Evolutionary conservation across 2,888 invertebrate species (phyloP).

Genomic region (Lasioglossum malachurum): DNA sequence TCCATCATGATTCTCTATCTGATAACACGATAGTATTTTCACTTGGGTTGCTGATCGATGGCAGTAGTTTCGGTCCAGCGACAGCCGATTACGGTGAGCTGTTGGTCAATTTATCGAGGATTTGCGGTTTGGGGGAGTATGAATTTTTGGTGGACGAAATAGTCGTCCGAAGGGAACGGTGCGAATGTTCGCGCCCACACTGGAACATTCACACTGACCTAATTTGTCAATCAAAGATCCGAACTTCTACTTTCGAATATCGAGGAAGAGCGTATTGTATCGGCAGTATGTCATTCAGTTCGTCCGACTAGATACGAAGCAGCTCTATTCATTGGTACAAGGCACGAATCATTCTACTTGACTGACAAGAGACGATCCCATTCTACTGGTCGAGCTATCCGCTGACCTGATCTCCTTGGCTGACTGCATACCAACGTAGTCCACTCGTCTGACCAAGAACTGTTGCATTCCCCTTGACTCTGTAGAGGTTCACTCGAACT

Average conservation of each 20-base stretch:
- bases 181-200: not conserved
- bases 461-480: slow-evolving; percentile 11
- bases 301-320: not conserved
- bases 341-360: not conserved
- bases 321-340: not conserved
- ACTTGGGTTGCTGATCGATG: slow-evolving; percentile 8
- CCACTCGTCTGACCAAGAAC: slow-evolving; percentile 17
- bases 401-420: slow-evolving; percentile 18
- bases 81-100: not conserved
- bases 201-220: not conserved
- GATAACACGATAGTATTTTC: slow-evolving; percentile 19
- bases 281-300: not conserved
- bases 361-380: not conserved
- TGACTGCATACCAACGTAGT: not conserved
- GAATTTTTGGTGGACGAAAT: not conserved
- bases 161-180: not conserved
- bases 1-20: slow-evolving; percentile 8
- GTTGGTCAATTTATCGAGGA: slow-evolving; percentile 3
- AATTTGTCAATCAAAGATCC: not conserved
- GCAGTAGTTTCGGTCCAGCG: not conserved
- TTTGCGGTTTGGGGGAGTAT: not conserved
- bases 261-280: not conserved
- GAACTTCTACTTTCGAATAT: not conserved
- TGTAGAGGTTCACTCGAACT: not conserved
- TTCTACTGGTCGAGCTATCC: not conserved